A percentile compares a stretch with the other conserved stretches of the same genome.
Evolutionary conservation across 2,113 vertebrate genomes (phyloP).

Genomic region (Phaetusa simplex): DNA sequence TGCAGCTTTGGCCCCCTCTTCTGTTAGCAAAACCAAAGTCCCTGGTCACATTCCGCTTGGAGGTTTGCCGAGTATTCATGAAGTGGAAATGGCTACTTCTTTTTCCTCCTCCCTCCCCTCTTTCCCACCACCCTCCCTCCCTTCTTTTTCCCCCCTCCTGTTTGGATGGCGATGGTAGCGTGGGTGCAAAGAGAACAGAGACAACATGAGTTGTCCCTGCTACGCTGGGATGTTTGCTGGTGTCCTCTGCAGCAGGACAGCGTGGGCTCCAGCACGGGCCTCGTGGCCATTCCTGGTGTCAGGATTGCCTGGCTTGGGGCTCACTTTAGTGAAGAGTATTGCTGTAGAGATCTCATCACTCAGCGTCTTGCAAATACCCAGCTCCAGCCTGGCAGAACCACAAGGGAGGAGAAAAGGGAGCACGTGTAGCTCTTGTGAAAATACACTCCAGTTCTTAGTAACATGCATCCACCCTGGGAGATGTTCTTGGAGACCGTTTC

Average conservation of each 20-base stretch:
- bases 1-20: constrained; percentile 56
- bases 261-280: not conserved
- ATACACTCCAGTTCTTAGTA: not conserved
- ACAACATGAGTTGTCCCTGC: not conserved
- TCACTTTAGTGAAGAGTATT: not conserved
- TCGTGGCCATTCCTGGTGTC: not conserved
- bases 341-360: not conserved
- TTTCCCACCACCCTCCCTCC: not conserved
- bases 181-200: not conserved
- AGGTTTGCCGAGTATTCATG: not conserved
- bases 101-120: fast-evolving
- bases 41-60: not conserved
- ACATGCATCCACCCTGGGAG: not conserved
- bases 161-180: not conserved
- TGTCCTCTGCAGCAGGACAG: not conserved
- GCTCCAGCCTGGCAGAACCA: not conserved
- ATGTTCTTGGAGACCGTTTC: not conserved
- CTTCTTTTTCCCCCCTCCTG: not conserved
- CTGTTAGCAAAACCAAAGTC: constrained; percentile 27
- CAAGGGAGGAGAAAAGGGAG: not conserved
- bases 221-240: not conserved
- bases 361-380: not conserved
- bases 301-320: not conserved
- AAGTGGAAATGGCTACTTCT: not conserved
- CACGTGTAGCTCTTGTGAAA: not conserved